Evolutionary conservation across 1,140 invertebrate species (phyloP).

Genomic region (Cherax destructor): DNA sequence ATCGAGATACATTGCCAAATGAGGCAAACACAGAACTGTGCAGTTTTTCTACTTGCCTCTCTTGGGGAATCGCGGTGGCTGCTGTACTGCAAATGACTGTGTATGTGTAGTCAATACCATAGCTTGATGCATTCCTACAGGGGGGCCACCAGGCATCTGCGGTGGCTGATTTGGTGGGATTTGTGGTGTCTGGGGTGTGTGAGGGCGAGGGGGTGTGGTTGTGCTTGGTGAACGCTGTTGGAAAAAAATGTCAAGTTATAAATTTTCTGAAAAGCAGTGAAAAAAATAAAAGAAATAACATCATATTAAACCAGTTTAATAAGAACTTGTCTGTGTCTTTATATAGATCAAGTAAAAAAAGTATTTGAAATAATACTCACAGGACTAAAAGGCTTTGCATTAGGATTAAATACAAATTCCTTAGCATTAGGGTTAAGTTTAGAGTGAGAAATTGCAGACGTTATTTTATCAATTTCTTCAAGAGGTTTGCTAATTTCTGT

Average conservation of each 20-base stretch:
- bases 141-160: slow-evolving; percentile 67
- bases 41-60: slow-evolving; percentile 64
- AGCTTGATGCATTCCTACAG: slow-evolving; percentile 37
- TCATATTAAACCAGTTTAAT: too few relatives aligned
- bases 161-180: slow-evolving; percentile 74
- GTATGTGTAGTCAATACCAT: slow-evolving; percentile 73
- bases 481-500: slow-evolving; percentile 58
- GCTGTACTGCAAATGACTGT: slow-evolving; percentile 74
- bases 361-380: slow-evolving; percentile 77
- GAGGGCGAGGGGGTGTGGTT: slow-evolving; percentile 83
- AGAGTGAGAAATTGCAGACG: slow-evolving; percentile 82
- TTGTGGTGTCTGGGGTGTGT: slow-evolving; percentile 88
- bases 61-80: slow-evolving; percentile 71
- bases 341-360: too few relatives aligned
- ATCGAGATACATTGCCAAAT: too few relatives aligned
- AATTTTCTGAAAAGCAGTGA: too few relatives aligned
- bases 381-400: slow-evolving; percentile 90
- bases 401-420: slow-evolving; percentile 89
- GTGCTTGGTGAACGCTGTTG: slow-evolving; percentile 81
- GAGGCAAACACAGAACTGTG: too few relatives aligned
- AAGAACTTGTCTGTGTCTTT: too few relatives aligned
- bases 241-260: slow-evolving; percentile 5
- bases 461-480: slow-evolving; percentile 79
- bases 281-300: too few relatives aligned
- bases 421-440: slow-evolving; percentile 92